Evolutionary conservation across 30 jellyfish, hydroid and myxozoan species (phyloP).

Genomic region (Rhopilema esculentum): DNA sequence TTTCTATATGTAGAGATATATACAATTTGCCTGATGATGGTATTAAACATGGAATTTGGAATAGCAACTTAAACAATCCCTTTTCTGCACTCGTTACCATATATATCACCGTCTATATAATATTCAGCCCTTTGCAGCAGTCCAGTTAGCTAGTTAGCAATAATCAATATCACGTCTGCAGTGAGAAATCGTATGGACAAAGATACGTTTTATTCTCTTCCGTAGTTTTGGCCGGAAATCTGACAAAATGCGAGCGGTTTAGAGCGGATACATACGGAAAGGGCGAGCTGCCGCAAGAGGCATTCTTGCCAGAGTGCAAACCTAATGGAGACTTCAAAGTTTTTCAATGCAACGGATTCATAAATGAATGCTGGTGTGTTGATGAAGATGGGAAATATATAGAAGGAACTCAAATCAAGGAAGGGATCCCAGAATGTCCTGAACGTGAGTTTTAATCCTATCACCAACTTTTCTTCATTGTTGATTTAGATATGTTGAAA

Average conservation of each 20-base stretch:
- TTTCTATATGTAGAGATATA: no score
- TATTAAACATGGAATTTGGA: no score
- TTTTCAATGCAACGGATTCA: conserved; percentile 76
- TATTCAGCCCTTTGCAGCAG: no score
- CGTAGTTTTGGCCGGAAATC: conserved; percentile 38
- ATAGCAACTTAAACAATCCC: no score
- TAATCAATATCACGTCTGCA: no score
- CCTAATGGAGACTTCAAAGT: conserved; percentile 32
- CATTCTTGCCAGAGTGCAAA: conserved; percentile 61
- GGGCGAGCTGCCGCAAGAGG: conserved; percentile 27
- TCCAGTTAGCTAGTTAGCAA: no score
- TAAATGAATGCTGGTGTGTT: conserved; percentile 89
- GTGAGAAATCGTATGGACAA: no score
- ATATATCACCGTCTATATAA: no score
- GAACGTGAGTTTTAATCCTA: background rate
- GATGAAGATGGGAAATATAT: conserved; percentile 48
- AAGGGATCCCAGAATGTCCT: conserved; percentile 32
- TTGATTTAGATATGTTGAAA: no score
- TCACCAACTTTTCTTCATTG: background rate
- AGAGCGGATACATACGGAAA: background rate
- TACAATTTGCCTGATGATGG: no score
- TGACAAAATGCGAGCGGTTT: conserved; percentile 30
- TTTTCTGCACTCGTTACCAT: no score
- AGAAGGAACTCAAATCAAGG: conserved; percentile 36
- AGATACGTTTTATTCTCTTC: background rate